A percentile compares a stretch with the other conserved stretches of the same genome.
Conservation (phyloP, 2,113 vertebrate genomes). For the Podiceps cristatus region DNA sequence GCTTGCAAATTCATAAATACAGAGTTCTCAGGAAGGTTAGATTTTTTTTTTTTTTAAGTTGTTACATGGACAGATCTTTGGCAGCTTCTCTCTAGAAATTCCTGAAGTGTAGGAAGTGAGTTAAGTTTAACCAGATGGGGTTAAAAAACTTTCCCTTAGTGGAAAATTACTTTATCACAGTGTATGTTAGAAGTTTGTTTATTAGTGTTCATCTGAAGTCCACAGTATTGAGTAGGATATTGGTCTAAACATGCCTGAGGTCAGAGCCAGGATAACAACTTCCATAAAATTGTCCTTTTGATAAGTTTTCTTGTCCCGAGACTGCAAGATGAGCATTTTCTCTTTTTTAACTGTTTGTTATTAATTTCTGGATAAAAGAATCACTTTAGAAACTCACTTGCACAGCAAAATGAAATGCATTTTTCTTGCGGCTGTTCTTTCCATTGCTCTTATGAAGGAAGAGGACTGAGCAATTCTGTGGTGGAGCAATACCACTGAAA, state of each 20-base stretch:
- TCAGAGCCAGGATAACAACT: not conserved
- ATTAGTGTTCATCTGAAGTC: not conserved
- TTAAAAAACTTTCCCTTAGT: not conserved
- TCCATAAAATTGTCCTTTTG: not conserved
- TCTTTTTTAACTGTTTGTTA: not conserved
- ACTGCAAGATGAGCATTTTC: not conserved
- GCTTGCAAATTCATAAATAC: not conserved
- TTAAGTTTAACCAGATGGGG: not conserved
- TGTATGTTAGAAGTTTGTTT: not conserved
- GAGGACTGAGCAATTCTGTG: not conserved
- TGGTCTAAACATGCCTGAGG: not conserved
- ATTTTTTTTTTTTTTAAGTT: not conserved
- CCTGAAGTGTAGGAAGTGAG: not conserved
- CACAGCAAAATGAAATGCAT: constrained; percentile 25
- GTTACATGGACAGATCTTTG: not conserved
- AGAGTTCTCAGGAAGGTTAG: not conserved
- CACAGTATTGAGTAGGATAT: not conserved
- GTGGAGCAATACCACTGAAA: not conserved
- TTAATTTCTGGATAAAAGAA: constrained; percentile 26
- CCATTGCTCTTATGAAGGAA: not conserved
- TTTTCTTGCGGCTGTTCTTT: constrained; percentile 23
- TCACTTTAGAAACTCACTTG: not conserved
- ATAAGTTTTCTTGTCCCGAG: not conserved
- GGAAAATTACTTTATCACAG: not conserved
- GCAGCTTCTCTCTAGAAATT: not conserved